Evolutionary conservation across 2,113 vertebrate species (phyloP), one percentile per base, ranked within the genome.

Genomic region (Salvelinus namaycush): DNA sequence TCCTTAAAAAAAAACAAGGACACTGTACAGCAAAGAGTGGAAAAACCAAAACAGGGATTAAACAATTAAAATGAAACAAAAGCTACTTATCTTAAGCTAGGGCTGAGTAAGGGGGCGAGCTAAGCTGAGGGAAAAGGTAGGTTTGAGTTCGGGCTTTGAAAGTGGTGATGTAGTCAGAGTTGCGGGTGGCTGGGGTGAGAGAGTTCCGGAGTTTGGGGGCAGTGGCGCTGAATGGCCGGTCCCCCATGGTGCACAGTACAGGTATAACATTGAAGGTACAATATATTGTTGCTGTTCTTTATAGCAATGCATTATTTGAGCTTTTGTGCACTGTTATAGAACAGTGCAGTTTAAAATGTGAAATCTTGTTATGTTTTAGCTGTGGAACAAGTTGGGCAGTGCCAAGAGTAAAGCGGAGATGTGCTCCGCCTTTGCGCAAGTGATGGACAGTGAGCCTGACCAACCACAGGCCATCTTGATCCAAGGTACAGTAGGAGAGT

Each of bases 371-470:
- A 5, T 73, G 68, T 76, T 87, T 8, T 44, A 99, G 98, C 87
- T 99, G 81, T 87, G 85, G 85, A 99, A 98, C 90, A 93, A 94
- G 73, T 90, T 98, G 84, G 98, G 98, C 75, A 93, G 94, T 8
- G 87, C 95, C 1, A 95, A 94, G 68, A 95, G 95, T 2, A 94
- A 92, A n/a, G 95, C 94, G 2, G 94, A 97, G 24, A 91, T 99
- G 59, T 95, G 89, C 66, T 83, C 93, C 4, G 93, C 95, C 79
- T 95, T 93, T 1, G 82, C 94, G 0, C 88, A 89, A 0, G 83
- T 90, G 5, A 81, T 85, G 78, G 89, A 94, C 51, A 86, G 74
- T 5, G 88, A 95, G 34, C 92, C 86, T 70, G 92, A 86, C 81
- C 84, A 92, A 74, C 92, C 95, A 29, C 95, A 94, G 82, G 90